Evolutionary conservation across 2,888 invertebrate species (phyloP).

Genomic region (Ornithoptera priamus): DNA sequence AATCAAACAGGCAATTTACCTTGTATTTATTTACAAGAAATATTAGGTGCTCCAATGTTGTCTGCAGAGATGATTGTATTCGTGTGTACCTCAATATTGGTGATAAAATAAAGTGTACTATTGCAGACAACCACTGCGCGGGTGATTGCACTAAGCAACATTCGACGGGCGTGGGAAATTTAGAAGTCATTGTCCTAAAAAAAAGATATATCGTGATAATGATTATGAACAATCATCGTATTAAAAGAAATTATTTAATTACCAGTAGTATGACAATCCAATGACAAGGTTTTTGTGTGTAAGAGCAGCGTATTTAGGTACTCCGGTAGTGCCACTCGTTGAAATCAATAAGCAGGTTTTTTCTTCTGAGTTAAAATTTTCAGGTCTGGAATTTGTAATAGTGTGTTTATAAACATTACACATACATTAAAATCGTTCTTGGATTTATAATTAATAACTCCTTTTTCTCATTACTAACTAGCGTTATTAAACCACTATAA

Average conservation of each 20-base stretch:
- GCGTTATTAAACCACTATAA: too few relatives aligned
- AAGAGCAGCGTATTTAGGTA: constrained; percentile 44
- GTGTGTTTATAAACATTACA: too few relatives aligned
- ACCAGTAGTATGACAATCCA: constrained; percentile 37
- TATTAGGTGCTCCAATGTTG: constrained; percentile 14
- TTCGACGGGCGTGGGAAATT: constrained; percentile 34
- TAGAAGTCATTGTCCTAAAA: constrained; percentile 38
- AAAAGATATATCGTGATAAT: too few relatives aligned
- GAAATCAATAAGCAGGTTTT: constrained; percentile 40
- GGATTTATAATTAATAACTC: too few relatives aligned
- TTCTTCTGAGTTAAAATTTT: constrained; percentile 45
- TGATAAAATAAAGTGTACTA: constrained; percentile 24
- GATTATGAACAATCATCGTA: background rate
- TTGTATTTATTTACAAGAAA: constrained; percentile 27
- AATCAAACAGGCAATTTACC: constrained; percentile 2
- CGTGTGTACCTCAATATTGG: constrained; percentile 30
- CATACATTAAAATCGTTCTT: background rate
- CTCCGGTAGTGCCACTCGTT: constrained; percentile 53
- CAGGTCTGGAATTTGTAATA: constrained; percentile 38
- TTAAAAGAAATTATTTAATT: constrained; percentile 11
- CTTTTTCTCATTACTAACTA: too few relatives aligned
- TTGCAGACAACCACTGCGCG: constrained; percentile 29
- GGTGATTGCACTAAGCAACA: constrained; percentile 16
- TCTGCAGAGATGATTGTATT: constrained; percentile 10
- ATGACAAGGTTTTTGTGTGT: constrained; percentile 42